phyloP scores from a whole-genome alignment of 2,113 vertebrate species.

The Oenanthe oenanthe region DNA sequence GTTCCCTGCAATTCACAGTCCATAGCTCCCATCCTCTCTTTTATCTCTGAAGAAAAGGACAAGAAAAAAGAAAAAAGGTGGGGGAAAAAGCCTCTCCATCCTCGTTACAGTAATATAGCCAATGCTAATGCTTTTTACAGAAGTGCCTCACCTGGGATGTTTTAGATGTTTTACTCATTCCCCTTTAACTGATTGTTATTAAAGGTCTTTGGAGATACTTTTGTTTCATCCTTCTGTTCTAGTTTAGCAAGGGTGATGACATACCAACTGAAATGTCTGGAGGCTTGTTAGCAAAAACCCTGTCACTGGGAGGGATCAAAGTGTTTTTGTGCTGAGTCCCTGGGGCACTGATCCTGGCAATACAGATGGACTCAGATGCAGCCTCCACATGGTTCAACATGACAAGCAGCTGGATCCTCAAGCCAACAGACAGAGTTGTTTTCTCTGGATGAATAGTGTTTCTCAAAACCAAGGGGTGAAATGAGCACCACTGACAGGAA shows the following conservation, averaged over 20 bases:
- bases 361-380: conserved; percentile 69
- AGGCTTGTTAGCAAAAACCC: conserved; percentile 80
- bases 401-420: conserved; percentile 73
- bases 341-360: conserved; percentile 68
- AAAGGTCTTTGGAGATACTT: conserved; percentile 75
- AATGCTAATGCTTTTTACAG: neutral
- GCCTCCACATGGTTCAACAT: conserved; percentile 63
- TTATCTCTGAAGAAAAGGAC: conserved; percentile 37
- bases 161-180: conserved; percentile 67
- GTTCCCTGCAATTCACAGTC: conserved; percentile 26
- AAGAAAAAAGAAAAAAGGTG: conserved; percentile 1
- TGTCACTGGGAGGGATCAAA: conserved; percentile 76
- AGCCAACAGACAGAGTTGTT: conserved; percentile 51
- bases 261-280: conserved; percentile 77
- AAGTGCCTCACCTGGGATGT: conserved; percentile 59
- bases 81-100: neutral
- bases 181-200: conserved; percentile 64
- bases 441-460: conserved; percentile 42
- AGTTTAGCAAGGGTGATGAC: conserved; percentile 73
- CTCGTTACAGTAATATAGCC: neutral
- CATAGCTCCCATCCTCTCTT: conserved; percentile 15
- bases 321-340: conserved; percentile 69
- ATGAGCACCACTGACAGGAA: neutral
- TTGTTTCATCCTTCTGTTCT: conserved; percentile 74
- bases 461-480: conserved; percentile 30